A percentile compares a stretch with the other conserved stretches of the same genome.
Conservation (phyloP, 1,140 invertebrate species). For the Rhyzopertha dominica region DNA sequence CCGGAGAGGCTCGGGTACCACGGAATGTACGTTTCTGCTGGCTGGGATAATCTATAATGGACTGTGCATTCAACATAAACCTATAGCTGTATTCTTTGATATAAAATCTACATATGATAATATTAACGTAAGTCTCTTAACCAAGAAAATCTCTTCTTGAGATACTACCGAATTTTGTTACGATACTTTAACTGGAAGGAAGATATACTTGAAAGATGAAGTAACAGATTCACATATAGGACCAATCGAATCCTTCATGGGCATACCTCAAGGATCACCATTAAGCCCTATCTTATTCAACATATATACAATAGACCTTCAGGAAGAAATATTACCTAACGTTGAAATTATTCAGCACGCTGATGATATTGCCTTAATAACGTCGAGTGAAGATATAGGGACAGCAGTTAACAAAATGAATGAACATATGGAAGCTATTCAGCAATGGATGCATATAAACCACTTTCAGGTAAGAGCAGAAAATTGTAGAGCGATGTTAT, state of each 20-base stretch:
- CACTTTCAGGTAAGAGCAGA: slow-evolving; percentile 5
- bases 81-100: slow-evolving; percentile 13
- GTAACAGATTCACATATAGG: slow-evolving; percentile 4
- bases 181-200: neutral
- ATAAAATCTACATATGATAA: slow-evolving; percentile 18
- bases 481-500: too few species aligned
- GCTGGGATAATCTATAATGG: slow-evolving; percentile 2
- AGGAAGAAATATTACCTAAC: neutral
- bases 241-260: neutral
- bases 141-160: slow-evolving; percentile 3
- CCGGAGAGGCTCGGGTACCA: slow-evolving; percentile 8
- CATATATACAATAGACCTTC: slow-evolving; percentile 12
- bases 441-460: slow-evolving; percentile 6
- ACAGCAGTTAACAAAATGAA: slow-evolving; percentile 4
- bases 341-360: slow-evolving; percentile 12
- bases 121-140: slow-evolving; percentile 7
- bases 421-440: neutral
- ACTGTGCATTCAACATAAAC: neutral
- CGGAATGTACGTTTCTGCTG: slow-evolving; percentile 1
- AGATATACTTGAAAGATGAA: neutral
- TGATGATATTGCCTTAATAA: slow-evolving; percentile 15
- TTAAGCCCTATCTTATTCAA: slow-evolving; percentile 17
- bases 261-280: slow-evolving; percentile 11
- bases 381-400: slow-evolving; percentile 1
- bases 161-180: neutral